Conservation (phyloP, 1,140 invertebrate genomes). For the Drosophila pallidifrons region DNA sequence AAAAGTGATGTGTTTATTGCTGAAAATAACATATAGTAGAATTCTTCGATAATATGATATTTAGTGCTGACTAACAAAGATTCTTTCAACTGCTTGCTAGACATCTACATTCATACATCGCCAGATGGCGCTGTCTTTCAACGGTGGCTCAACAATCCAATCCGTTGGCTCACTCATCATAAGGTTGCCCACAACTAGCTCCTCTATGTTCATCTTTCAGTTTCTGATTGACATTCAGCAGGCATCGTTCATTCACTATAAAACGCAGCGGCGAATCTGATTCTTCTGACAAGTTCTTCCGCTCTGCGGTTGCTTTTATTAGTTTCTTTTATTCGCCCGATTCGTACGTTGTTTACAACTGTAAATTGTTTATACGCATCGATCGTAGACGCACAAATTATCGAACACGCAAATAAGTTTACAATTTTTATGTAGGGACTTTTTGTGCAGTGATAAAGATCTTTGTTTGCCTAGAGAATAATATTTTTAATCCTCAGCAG, state of each 20-base stretch:
- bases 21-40: neutral
- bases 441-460: neutral
- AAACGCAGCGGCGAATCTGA: neutral
- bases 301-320: constrained; percentile 42
- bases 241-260: constrained; percentile 42
- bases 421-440: constrained; percentile 9
- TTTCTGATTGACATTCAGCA: constrained; percentile 66
- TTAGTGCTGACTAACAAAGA: neutral
- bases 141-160: constrained; percentile 34
- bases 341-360: constrained; percentile 46
- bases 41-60: neutral
- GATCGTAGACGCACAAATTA: constrained; percentile 21
- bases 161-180: constrained; percentile 14
- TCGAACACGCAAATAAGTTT: constrained; percentile 32
- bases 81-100: constrained; percentile 10
- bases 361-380: constrained; percentile 62
- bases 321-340: constrained; percentile 18
- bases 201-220: constrained; percentile 20
- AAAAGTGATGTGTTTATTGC: neutral
- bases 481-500: neutral
- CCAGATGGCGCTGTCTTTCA: constrained; percentile 59
- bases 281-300: constrained; percentile 59
- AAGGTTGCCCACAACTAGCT: neutral
- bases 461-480: neutral
- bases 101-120: constrained; percentile 23